A percentile compares a stretch with the other conserved stretches of the same genome.
Evolutionary conservation across 2,113 vertebrate genomes (phyloP).

Genomic region (Poecile atricapillus): DNA sequence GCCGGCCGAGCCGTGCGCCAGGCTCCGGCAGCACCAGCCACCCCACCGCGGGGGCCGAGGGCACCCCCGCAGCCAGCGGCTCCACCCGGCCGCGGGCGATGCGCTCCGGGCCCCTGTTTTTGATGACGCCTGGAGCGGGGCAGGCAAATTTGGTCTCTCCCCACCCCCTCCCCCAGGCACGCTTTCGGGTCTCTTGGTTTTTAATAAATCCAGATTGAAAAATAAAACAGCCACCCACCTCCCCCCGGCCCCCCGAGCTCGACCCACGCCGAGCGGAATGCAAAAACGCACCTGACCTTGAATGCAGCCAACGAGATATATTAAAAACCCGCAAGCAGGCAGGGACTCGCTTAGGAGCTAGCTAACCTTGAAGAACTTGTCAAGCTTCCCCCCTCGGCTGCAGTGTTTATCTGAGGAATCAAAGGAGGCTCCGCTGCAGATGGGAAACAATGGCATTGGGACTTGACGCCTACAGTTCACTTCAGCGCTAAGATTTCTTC

Average conservation of each 20-base stretch:
- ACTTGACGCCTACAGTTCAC: constrained; percentile 54
- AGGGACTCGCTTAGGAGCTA: constrained; percentile 23
- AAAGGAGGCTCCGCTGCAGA: constrained; percentile 39
- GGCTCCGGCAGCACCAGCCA: not conserved
- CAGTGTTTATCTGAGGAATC: constrained; percentile 36
- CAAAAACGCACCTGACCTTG: constrained; percentile 77
- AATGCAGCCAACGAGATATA: constrained; percentile 54
- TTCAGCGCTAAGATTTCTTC: constrained; percentile 47
- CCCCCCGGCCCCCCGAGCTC: not conserved
- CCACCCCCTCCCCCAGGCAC: not conserved
- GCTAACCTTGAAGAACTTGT: constrained; percentile 54
- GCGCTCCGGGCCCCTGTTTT: not conserved
- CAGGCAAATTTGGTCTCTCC: not conserved
- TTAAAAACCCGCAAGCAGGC: constrained; percentile 38
- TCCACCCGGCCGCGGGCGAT: not conserved
- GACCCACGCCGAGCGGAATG: not conserved
- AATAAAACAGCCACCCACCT: not conserved
- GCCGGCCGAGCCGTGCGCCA: not conserved
- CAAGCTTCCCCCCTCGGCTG: constrained; percentile 42
- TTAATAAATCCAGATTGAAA: not conserved
- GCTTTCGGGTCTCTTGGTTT: not conserved
- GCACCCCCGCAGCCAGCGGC: too few relatives aligned
- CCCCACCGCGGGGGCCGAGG: accelerated
- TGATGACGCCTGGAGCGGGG: not conserved
- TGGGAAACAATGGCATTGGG: constrained; percentile 63